A percentile compares a stretch with the other conserved stretches of the same genome.
phyloP scores from a whole-genome alignment of 1,140 invertebrate genomes.

The Heliconius eleuchia region DNA sequence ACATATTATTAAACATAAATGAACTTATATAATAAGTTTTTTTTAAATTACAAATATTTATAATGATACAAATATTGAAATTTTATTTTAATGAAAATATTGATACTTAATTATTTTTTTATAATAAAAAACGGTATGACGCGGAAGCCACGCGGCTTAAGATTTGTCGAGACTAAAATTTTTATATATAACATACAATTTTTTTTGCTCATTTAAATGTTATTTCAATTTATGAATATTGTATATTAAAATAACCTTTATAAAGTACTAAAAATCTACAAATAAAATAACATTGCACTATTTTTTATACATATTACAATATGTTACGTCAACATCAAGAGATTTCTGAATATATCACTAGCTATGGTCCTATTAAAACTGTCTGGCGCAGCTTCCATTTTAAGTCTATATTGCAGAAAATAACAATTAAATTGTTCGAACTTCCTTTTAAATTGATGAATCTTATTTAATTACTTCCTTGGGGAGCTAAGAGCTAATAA shows the following conservation, averaged over 20 bases:
- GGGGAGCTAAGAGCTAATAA: conserved; percentile 35
- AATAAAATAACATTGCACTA: not conserved
- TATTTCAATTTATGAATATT: too few relatives aligned
- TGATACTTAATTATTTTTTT: too few relatives aligned
- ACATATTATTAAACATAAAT: not conserved
- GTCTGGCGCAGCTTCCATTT: conserved; percentile 12
- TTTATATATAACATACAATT: too few relatives aligned
- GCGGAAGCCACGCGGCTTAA: too few relatives aligned
- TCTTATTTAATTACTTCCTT: conserved; percentile 34
- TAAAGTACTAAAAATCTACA: not conserved
- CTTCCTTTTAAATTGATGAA: conserved; percentile 25
- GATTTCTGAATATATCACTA: not conserved
- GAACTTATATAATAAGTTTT: not conserved
- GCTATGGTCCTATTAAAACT: not conserved
- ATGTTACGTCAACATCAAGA: not conserved
- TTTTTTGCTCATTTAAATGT: too few relatives aligned
- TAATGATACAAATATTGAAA: too few relatives aligned
- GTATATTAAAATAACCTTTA: too few relatives aligned
- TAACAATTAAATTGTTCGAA: conserved; percentile 14
- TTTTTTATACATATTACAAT: not conserved
- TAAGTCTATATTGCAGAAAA: conserved; percentile 8
- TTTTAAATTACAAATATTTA: too few relatives aligned
- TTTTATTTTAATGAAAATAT: too few relatives aligned
- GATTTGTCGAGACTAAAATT: too few relatives aligned
- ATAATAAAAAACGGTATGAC: too few relatives aligned